phyloP scores from a whole-genome alignment of 2,797 vertebrate species.

The Melanitta fusca region DNA sequence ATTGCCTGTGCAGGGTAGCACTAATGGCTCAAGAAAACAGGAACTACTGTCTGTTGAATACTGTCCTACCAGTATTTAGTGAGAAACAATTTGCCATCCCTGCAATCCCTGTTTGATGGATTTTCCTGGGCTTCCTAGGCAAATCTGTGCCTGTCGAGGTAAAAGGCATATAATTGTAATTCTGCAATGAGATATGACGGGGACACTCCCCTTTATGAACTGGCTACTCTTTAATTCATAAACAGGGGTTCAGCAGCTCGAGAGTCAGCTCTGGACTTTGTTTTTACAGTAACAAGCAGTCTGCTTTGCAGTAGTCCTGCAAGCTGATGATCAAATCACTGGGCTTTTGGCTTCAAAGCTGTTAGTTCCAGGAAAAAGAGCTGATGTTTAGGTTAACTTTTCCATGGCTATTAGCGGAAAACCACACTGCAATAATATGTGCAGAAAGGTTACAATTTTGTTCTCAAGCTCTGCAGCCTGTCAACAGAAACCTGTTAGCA shows the following conservation, averaged over 20 bases:
- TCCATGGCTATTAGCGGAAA: conserved; percentile 44
- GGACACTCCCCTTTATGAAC: not conserved
- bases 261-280: not conserved
- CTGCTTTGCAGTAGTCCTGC: not conserved
- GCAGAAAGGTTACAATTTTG: not conserved
- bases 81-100: not conserved
- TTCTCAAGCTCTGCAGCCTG: not conserved
- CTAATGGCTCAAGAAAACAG: not conserved
- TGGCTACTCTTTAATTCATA: not conserved
- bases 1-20: not conserved
- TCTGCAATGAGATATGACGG: not conserved
- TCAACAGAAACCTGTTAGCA: not conserved
- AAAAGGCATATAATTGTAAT: not conserved
- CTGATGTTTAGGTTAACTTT: conserved; percentile 53
- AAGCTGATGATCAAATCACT: not conserved
- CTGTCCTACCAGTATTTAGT: not conserved
- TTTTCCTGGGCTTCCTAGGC: not conserved
- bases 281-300: fast-evolving
- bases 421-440: not conserved
- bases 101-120: not conserved
- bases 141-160: fast-evolving
- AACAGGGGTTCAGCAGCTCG: not conserved
- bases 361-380: conserved; percentile 56
- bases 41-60: not conserved
- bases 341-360: not conserved